These are phyloP conservation scores for Carcharodon carcharias DNA, from an alignment of 2,797 vertebrate species.

Conservation along the genomic window DNA sequence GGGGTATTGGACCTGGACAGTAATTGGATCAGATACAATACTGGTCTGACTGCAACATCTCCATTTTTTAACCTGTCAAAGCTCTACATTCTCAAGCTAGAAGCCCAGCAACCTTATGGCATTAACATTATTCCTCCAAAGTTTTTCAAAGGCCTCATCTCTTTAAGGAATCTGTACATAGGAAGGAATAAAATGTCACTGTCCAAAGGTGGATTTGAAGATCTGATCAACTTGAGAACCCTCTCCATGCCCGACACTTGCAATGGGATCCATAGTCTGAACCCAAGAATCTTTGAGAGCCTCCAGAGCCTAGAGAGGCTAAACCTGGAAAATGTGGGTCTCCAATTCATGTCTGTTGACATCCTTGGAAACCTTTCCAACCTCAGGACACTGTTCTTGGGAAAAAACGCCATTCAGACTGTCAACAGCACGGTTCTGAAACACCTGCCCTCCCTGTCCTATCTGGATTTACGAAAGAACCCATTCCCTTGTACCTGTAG, in stretches of 20 bases:
- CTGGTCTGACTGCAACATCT: neutral
- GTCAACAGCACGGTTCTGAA: neutral
- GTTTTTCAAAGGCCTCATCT: neutral
- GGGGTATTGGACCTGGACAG: neutral
- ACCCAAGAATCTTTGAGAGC: neutral
- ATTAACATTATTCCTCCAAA: neutral
- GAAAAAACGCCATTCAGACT: neutral
- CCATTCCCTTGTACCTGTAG: slow-evolving; percentile 40
- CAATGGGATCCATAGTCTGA: neutral
- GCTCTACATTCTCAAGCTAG: neutral
- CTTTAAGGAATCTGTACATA: neutral
- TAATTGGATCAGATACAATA: neutral
- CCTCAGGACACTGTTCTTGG: neutral
- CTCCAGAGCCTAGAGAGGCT: neutral
- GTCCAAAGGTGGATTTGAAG: neutral
- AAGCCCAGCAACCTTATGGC: neutral
- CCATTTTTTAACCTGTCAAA: neutral
- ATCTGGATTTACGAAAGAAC: slow-evolving; percentile 42
- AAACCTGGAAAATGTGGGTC: neutral
- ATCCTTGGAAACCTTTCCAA: neutral
- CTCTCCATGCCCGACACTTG: neutral
- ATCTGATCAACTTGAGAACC: neutral
- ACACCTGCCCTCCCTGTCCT: slow-evolving; percentile 37
- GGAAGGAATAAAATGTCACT: neutral
- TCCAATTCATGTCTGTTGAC: neutral